Evolutionary conservation across 2,888 invertebrate species (phyloP), one percentile per base, ranked within the genome.

Genomic region (Autographa pulchrina): DNA sequence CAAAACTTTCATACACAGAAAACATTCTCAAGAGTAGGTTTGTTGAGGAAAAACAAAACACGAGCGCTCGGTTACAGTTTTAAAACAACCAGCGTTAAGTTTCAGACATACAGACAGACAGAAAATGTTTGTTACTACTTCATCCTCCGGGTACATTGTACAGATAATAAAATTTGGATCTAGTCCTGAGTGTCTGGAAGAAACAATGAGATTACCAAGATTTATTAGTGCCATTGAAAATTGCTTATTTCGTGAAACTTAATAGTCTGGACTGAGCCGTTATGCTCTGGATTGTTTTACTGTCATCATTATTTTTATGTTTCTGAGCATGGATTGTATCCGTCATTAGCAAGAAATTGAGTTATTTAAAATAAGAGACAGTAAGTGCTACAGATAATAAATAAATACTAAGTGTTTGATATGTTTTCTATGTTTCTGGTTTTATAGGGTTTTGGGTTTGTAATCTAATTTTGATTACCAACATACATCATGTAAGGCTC

Each of bases 81-180:
- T 25, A 25, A 56, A 56, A 20, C 18, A 56, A 3, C 54, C 54
- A 25, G 25, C 25, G 25, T 14, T 25, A 25, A 43, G 14, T 31
- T 68, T 41, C 2, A 0, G 18, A 48, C 9, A 35, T 54, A 60
- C 48, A 1, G 38, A 62, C 13, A 25, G 18, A n/a, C 25, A 11
- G 16, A 31, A 8, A 43, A n/a, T 62, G 7, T 64, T 74, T 74
- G 75, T 78, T 68, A 43, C 58, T 32, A 65, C 35, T 62, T 71
- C 71, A 72, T 80, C 59, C 54, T 48, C 41, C 67, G 61, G 65
- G 43, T 56, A 67, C 60, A 68, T 64, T 48, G 61, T 16, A 52
- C 65, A 65, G 79, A 73, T 79, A 82, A 81, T 81, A 71, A 52
- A 75, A 77, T 77, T 82, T 73, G 70, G 72, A 75, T 70, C 69